Conservation (phyloP, 2,113 vertebrate genomes). For the Sinocyclocheilus grahami region DNA sequence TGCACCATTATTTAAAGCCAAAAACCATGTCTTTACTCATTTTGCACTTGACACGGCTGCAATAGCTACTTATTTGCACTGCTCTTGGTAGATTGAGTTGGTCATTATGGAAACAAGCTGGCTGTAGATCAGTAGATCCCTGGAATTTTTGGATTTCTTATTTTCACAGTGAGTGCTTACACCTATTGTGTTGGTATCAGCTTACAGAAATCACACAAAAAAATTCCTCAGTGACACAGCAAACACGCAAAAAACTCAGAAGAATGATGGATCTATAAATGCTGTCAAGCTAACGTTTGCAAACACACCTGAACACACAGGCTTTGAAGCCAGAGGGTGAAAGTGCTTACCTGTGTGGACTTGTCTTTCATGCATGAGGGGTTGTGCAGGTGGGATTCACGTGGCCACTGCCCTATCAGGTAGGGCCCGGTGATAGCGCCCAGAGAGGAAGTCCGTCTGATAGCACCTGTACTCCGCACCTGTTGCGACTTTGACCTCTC, state of each 20-base stretch:
- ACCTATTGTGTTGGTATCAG: not conserved
- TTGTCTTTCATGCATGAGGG: conserved; percentile 93
- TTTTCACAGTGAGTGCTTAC: not conserved
- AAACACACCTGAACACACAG: conserved; percentile 34
- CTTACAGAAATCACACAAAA: not conserved
- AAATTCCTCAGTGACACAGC: not conserved
- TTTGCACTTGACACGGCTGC: too few relatives aligned
- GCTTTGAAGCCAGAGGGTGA: not conserved
- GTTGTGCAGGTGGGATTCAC: conserved; percentile 84
- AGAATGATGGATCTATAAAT: not conserved
- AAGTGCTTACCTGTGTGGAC: conserved; percentile 86
- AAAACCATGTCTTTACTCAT: too few relatives aligned
- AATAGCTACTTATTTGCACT: not conserved
- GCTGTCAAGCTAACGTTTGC: not conserved
- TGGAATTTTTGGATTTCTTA: not conserved
- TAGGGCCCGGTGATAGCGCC: conserved; percentile 90
- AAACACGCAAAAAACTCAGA: not conserved
- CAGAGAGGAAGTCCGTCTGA: conserved; percentile 86
- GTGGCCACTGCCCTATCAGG: conserved; percentile 92
- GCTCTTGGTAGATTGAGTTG: not conserved
- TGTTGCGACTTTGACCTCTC: conserved; percentile 86
- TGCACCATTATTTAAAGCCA: too few relatives aligned
- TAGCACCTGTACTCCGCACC: conserved; percentile 78
- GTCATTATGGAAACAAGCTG: not conserved
- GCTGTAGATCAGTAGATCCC: too few relatives aligned